Percentiles rank a stretch among this genome's conserved stretches.
Evolutionary conservation across 2,888 invertebrate species (phyloP).

Genomic region (Maniola hyperantus): DNA sequence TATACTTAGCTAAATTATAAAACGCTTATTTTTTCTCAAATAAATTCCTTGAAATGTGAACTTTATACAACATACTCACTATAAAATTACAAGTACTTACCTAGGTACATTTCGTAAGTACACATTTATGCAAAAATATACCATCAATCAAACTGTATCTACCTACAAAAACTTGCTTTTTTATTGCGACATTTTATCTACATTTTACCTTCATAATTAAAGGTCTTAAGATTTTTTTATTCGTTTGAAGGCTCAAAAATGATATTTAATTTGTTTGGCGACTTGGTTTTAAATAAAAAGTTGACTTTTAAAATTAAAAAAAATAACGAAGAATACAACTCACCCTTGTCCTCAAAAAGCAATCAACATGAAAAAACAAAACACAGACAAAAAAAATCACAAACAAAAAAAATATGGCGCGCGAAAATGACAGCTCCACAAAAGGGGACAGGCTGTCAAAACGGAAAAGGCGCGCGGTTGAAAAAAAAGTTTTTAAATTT

Average conservation of each 20-base stretch:
- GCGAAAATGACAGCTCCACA: slow-evolving; percentile 56
- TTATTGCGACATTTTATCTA: slow-evolving; percentile 1
- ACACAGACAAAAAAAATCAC: slow-evolving; percentile 28
- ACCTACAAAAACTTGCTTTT: not conserved
- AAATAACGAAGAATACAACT: slow-evolving; percentile 25
- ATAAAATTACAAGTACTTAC: too few relatives aligned
- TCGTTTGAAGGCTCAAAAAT: too few relatives aligned
- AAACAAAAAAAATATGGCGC: slow-evolving; percentile 49
- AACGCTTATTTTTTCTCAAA: too few relatives aligned
- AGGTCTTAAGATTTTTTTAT: not conserved
- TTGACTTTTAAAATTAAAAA: slow-evolving; percentile 6
- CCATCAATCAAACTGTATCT: not conserved
- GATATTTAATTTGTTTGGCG: not conserved
- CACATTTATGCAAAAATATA: not conserved
- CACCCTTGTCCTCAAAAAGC: slow-evolving; percentile 26
- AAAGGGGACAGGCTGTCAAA: slow-evolving; percentile 42
- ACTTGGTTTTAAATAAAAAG: not conserved
- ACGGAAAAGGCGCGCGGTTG: slow-evolving; percentile 35
- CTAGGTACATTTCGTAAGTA: not conserved
- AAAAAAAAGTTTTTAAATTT: slow-evolving; percentile 46
- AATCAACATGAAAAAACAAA: slow-evolving; percentile 25
- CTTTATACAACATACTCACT: too few relatives aligned
- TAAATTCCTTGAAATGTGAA: too few relatives aligned
- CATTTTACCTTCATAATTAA: not conserved
- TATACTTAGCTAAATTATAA: too few relatives aligned